Percentiles rank a stretch among this genome's conserved stretches.
Conservation (phyloP, 2,888 invertebrate genomes). For the Ganaspis brasiliensis region DNA sequence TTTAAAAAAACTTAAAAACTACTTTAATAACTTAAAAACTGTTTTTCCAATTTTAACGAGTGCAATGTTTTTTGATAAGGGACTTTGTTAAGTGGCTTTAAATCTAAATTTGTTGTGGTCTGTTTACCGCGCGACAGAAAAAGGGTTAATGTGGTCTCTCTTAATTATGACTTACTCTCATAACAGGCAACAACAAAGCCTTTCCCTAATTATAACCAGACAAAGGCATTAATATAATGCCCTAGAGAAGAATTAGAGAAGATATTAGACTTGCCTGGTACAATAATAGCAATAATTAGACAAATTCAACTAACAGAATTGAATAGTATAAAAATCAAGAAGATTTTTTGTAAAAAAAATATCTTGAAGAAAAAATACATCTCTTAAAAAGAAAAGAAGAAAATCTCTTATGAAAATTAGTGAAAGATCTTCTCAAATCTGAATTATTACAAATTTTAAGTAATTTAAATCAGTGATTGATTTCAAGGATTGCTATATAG, state of each 20-base stretch:
- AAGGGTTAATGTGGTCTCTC: slow-evolving; percentile 13
- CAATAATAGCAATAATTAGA: not conserved
- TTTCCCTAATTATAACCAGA: slow-evolving; percentile 29
- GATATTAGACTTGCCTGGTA: not conserved
- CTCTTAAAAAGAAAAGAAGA: no score
- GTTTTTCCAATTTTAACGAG: not conserved
- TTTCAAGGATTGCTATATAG: no score
- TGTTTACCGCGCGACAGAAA: not conserved
- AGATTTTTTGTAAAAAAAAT: no score
- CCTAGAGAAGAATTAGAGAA: slow-evolving; percentile 20
- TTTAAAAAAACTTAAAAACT: no score
- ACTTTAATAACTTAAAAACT: no score
- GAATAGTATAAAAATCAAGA: no score
- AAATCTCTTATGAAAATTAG: no score
- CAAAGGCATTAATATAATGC: slow-evolving; percentile 34
- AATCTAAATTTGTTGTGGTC: not conserved
- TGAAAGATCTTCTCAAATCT: no score
- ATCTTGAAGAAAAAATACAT: no score
- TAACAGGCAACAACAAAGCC: slow-evolving; percentile 22
- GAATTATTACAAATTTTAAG: no score
- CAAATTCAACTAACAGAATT: slow-evolving; percentile 9
- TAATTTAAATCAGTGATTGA: no score
- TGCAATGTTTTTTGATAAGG: not conserved
- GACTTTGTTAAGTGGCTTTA: not conserved
- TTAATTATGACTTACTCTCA: slow-evolving; percentile 26